A percentile compares a stretch with the other conserved stretches of the same genome.
These are phyloP conservation scores for Ursus arctos DNA, from an alignment of 2,113 vertebrate species.

Conservation along the genomic window DNA sequence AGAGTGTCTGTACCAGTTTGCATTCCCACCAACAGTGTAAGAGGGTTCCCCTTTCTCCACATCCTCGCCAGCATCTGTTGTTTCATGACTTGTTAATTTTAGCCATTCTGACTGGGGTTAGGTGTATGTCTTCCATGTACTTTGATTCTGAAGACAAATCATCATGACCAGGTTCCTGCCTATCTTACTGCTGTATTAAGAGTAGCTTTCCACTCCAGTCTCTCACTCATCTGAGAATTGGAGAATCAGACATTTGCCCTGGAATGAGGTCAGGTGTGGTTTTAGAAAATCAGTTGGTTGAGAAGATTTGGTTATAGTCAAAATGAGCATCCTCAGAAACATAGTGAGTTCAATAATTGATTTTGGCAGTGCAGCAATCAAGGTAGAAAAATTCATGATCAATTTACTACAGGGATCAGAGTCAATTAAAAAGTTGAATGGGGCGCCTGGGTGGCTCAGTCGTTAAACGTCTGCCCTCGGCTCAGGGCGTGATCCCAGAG, in stretches of 20 bases:
- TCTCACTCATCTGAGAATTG: not conserved
- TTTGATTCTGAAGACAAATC: conserved; percentile 8
- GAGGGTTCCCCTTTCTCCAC: not conserved
- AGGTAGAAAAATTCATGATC: not conserved
- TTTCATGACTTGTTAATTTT: not conserved
- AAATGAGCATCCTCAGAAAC: not conserved
- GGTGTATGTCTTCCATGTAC: not conserved
- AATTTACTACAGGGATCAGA: not conserved
- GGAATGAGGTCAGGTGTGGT: not conserved
- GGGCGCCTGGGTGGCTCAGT: too few relatives aligned
- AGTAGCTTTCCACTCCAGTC: not conserved
- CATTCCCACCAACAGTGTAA: not conserved
- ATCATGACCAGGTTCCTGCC: not conserved
- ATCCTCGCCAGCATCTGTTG: not conserved
- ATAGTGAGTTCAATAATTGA: not conserved
- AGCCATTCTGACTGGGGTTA: not conserved
- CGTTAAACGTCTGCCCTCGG: too few relatives aligned
- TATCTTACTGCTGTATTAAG: not conserved
- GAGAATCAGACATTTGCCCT: not conserved
- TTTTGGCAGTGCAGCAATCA: not conserved
- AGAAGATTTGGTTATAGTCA: not conserved
- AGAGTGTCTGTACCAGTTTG: not conserved
- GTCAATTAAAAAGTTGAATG: not conserved
- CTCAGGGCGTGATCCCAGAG: too few relatives aligned
- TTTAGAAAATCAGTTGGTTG: not conserved